Conservation (phyloP, 2,113 vertebrate genomes). For the Anas platyrhynchos region DNA sequence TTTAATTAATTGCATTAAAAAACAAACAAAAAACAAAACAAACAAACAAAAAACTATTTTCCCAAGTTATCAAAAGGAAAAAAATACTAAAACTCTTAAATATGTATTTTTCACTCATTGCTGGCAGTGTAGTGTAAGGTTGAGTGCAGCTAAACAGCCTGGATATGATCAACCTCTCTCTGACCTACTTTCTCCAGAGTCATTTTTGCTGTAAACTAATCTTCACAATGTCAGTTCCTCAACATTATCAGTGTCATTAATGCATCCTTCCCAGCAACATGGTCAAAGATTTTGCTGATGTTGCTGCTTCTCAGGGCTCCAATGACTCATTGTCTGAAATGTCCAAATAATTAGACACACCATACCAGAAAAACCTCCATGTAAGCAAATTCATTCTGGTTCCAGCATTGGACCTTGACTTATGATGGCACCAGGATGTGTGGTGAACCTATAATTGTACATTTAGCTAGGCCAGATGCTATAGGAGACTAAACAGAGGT, state of each 20-base stretch:
- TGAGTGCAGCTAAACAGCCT: neutral
- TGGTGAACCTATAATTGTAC: neutral
- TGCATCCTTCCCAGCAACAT: neutral
- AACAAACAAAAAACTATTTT: neutral
- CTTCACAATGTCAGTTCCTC: neutral
- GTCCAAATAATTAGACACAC: neutral
- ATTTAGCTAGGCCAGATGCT: neutral
- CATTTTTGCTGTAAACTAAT: constrained; percentile 7
- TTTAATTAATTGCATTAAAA: neutral
- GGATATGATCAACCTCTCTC: neutral
- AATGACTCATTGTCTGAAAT: neutral
- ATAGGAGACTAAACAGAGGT: neutral
- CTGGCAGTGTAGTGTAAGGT: neutral
- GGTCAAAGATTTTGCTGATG: neutral
- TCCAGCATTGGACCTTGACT: neutral
- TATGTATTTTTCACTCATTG: neutral
- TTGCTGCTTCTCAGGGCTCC: neutral
- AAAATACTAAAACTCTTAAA: neutral
- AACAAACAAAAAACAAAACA: neutral
- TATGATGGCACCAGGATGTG: neutral
- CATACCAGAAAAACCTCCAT: neutral
- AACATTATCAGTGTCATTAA: neutral
- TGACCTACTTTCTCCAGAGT: neutral
- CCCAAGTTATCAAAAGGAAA: neutral
- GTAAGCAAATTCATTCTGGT: neutral